phyloP scores from a whole-genome alignment of 2,113 vertebrate species.

The Dunckerocampus dactyliophorus region DNA sequence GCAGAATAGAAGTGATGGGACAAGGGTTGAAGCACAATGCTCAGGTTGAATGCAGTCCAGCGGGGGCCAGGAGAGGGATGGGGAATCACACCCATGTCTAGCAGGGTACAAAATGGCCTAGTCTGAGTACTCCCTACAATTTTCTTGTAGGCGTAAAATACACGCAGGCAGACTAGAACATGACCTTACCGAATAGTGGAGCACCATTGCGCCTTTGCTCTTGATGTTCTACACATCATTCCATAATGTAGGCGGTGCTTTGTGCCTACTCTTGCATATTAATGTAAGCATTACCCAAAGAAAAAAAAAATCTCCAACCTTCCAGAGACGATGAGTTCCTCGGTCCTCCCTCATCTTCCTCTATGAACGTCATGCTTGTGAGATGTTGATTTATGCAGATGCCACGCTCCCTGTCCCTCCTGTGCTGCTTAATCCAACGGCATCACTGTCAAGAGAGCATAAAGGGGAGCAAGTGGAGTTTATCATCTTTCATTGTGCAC shows the following conservation, averaged over 20 bases:
- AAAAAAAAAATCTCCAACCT: not conserved
- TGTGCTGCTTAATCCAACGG: not conserved
- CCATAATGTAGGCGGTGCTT: not conserved
- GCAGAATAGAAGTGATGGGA: too few species aligned
- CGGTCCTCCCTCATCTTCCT: conserved; percentile 21
- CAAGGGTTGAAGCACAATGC: too few species aligned
- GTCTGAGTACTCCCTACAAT: too few species aligned
- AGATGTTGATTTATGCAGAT: conserved; percentile 27
- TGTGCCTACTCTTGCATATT: not conserved
- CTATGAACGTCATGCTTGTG: conserved; percentile 16
- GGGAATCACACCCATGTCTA: too few species aligned
- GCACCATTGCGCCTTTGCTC: too few species aligned
- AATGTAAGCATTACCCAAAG: not conserved
- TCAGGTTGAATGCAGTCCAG: too few species aligned
- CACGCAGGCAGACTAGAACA: too few species aligned
- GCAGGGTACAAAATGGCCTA: too few species aligned
- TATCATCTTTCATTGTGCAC: conserved; percentile 51
- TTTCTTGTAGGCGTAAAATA: too few species aligned
- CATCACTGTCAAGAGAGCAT: conserved; percentile 18
- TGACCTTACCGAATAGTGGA: too few species aligned
- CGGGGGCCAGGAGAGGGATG: too few species aligned
- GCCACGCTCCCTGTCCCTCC: not conserved
- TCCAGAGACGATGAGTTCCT: conserved; percentile 12
- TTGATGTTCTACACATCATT: too few species aligned
- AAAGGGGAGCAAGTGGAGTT: conserved; percentile 18